These are phyloP conservation scores for Ailuropoda melanoleuca DNA, from an alignment of 2,113 vertebrate species.

Conservation along the genomic window DNA sequence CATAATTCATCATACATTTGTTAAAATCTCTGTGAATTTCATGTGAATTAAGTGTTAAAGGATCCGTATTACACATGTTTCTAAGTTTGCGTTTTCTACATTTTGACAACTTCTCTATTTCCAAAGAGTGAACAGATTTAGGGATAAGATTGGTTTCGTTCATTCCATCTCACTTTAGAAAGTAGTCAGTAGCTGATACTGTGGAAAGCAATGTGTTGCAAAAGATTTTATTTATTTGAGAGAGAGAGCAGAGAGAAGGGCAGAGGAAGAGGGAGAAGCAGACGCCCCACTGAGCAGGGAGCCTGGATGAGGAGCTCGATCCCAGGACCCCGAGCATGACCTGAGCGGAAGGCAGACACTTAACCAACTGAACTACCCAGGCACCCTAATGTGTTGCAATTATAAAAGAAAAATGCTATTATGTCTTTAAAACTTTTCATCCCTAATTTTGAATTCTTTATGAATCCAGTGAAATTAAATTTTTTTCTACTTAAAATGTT, in stretches of 20 bases:
- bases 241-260: not conserved
- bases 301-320: not conserved
- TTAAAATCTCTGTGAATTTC: not conserved
- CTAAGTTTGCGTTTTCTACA: not conserved
- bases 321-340: not conserved
- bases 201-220: not conserved
- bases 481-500: not conserved
- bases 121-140: not conserved
- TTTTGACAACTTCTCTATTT: not conserved
- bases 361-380: not conserved
- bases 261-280: not conserved
- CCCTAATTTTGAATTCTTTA: not conserved
- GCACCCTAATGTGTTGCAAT: not conserved
- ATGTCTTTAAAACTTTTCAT: not conserved
- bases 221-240: not conserved
- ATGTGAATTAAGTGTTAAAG: not conserved
- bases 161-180: not conserved
- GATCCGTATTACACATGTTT: not conserved
- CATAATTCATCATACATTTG: not conserved
- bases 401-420: not conserved
- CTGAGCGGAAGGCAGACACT: not conserved
- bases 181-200: not conserved
- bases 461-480: not conserved
- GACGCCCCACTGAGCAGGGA: not conserved
- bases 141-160: not conserved